Evolutionary conservation across 2,113 vertebrate genomes (phyloP).

Genomic region (Perognathus longimembris): DNA sequence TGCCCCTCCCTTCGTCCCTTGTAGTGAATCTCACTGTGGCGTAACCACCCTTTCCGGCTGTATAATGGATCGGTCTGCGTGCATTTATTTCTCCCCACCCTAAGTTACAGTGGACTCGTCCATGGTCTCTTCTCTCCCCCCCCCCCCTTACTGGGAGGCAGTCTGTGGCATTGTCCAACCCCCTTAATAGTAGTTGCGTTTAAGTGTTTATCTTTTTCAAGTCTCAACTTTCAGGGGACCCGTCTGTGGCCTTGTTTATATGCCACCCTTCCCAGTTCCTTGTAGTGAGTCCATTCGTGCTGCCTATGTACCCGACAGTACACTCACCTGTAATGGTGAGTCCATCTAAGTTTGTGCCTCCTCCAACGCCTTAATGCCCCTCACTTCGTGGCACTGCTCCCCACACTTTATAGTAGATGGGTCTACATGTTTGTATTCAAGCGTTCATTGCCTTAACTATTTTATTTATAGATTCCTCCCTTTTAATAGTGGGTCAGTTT

Average conservation of each 20-base stretch:
- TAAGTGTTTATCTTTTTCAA: conserved; percentile 46
- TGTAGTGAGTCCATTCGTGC: conserved; percentile 19
- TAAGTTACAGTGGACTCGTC: conserved; percentile 63
- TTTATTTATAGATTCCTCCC: conserved; percentile 16
- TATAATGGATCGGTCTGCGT: conserved; percentile 64
- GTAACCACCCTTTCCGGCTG: conserved; percentile 55
- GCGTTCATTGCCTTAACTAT: conserved; percentile 41
- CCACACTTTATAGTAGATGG: conserved; percentile 20
- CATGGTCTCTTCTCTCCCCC: conserved; percentile 8
- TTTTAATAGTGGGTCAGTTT: conserved; percentile 44
- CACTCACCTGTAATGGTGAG: conserved; percentile 4
- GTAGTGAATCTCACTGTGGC: conserved; percentile 65
- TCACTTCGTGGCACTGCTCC: not conserved
- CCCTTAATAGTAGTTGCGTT: conserved; percentile 53
- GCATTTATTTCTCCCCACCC: conserved; percentile 57
- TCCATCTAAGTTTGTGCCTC: conserved; percentile 40
- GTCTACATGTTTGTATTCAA: conserved; percentile 39
- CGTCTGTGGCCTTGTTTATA: conserved; percentile 60
- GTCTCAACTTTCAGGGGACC: conserved; percentile 57
- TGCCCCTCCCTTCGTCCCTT: conserved; percentile 41
- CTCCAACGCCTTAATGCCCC: not conserved
- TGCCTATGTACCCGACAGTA: not conserved
- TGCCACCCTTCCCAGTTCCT: conserved; percentile 34
- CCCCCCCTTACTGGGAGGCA: not conserved
- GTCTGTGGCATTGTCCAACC: conserved; percentile 31